Evolutionary conservation across 2,888 invertebrate genomes (phyloP), one percentile per base, ranked within the genome.

Genomic region (Exephanes ischioxanthus): DNA sequence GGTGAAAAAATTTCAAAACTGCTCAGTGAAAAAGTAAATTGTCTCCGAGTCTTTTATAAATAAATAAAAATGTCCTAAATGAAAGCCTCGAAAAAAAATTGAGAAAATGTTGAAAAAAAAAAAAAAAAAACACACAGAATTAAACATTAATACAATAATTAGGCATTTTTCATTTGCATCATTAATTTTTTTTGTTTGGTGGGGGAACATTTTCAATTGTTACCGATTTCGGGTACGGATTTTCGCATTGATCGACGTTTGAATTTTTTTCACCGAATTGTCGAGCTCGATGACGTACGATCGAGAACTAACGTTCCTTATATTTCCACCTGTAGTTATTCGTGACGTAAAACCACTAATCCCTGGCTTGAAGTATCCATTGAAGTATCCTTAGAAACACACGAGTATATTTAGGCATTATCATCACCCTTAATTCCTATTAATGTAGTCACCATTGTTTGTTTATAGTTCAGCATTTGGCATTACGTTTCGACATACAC

Each of bases 401-500:
- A 61, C 14, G 22, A 61, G 37, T 68, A 72, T 51, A 67, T 45
- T 19, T 3, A 14, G 7, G 55, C n/a, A 11, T 26, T 33, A 7
- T 19, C 19, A 70, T 68, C 26, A 63, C 33, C 75, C 71, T 3
- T 58, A 22, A 26, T 72, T 37, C 16, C 48, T 66, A 53, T 72
- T 75, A 77, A 84, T 41, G 37, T 30, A 76, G 63, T 3, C 68
- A 76, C 55, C 80, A 66, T 83, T 88, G 70, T 87, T 92, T 90
- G 89, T 94, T 94, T 75, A 89, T 95, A 98, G 98, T 98, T 97
- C 93, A 97, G 97, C 87, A 95, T 97, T 90, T 95, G 98, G 94
- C 96, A 96, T 92, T 97, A 97, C 90, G 94, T 97, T 90, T 95
- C 97, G 91, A 95, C 96, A 92, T 96, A 96, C 92, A 97, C 98